Conservation (phyloP, 2,797 vertebrate species). For the Momotus momota region DNA sequence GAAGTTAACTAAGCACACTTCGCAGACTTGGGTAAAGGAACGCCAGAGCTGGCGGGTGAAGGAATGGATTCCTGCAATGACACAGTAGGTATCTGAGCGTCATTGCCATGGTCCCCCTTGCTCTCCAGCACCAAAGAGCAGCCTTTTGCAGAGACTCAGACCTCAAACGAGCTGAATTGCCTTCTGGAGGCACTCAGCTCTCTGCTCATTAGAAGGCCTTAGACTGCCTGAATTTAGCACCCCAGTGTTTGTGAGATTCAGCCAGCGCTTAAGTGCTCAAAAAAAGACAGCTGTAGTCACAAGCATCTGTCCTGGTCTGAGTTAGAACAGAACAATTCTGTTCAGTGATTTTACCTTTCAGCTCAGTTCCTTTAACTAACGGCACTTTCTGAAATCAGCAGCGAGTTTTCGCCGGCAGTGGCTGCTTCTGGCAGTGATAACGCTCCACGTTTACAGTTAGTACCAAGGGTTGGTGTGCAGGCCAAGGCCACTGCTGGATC, state of each 20-base stretch:
- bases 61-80: accelerated
- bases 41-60: accelerated
- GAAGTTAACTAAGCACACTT: background rate
- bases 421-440: too few relatives aligned
- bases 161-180: accelerated
- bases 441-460: too few relatives aligned
- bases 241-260: background rate
- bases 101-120: accelerated
- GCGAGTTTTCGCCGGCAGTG: too few relatives aligned
- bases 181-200: background rate
- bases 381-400: too few relatives aligned
- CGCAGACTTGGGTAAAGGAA: background rate
- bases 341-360: too few relatives aligned
- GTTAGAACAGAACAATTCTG: too few relatives aligned
- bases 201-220: background rate
- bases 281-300: background rate
- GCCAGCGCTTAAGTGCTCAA: background rate
- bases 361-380: too few relatives aligned
- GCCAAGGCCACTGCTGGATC: too few relatives aligned
- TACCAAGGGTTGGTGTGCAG: too few relatives aligned
- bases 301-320: too few relatives aligned
- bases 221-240: background rate
- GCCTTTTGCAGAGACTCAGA: background rate
- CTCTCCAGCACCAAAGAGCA: background rate
- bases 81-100: background rate